Conservation (phyloP, 2,888 invertebrate species). For the Caenorhabditis angaria region DNA sequence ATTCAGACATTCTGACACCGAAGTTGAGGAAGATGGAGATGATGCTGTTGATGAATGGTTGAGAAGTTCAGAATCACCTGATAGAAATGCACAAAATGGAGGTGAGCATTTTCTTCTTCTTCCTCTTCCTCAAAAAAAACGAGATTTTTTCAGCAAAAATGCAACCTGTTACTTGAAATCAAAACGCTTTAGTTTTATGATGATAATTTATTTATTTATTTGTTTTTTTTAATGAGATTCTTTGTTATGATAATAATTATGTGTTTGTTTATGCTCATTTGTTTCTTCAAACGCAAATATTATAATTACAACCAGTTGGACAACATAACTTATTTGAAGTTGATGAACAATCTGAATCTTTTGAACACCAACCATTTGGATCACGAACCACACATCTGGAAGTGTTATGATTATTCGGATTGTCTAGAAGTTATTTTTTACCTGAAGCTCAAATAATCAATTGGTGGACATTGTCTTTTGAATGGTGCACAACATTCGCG, state of each 20-base stretch:
- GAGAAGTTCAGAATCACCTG: neutral
- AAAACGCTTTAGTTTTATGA: too few species aligned
- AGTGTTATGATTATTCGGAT: neutral
- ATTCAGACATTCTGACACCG: neutral
- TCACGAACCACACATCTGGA: constrained; percentile 24
- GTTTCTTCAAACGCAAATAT: constrained; percentile 23
- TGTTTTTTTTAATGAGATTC: too few species aligned
- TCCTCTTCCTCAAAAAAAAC: too few species aligned
- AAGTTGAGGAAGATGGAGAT: neutral
- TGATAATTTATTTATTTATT: too few species aligned
- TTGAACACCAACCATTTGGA: constrained; percentile 32
- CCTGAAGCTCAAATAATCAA: constrained; percentile 29
- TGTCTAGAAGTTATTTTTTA: neutral
- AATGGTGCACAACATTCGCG: constrained; percentile 38
- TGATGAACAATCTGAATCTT: constrained; percentile 28
- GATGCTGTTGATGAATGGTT: neutral
- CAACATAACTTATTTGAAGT: constrained; percentile 32
- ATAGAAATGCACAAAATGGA: neutral
- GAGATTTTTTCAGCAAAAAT: too few species aligned
- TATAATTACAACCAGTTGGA: constrained; percentile 44
- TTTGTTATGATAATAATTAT: neutral
- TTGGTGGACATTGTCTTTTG: constrained; percentile 24
- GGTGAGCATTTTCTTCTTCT: too few species aligned
- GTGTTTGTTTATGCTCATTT: neutral
- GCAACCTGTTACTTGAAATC: too few species aligned